These are phyloP conservation scores for Mamestra configurata DNA, from an alignment of 1,140 invertebrate genomes.

Conservation along the genomic window DNA sequence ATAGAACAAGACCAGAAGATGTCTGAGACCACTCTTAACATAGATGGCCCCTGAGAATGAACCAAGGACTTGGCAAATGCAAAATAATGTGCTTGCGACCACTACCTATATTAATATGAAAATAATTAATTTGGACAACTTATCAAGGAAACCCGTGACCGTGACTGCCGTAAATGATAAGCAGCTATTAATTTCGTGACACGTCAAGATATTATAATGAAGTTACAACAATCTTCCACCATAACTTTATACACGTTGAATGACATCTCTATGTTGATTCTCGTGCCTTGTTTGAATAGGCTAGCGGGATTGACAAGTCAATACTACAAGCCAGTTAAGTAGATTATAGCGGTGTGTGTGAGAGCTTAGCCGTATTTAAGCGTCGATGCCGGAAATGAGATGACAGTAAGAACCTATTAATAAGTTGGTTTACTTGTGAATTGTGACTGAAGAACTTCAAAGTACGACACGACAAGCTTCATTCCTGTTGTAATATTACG, in stretches of 20 bases:
- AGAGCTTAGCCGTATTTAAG: background rate
- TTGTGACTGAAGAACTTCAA: no score
- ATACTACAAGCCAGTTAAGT: background rate
- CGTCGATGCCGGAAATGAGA: background rate
- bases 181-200: background rate
- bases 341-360: background rate
- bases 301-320: slow-evolving; percentile 24
- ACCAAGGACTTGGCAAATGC: no score
- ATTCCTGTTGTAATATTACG: no score
- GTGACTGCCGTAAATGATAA: no score
- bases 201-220: background rate
- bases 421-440: background rate
- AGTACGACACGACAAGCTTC: no score
- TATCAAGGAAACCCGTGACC: no score
- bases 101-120: no score
- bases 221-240: background rate
- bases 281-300: slow-evolving; percentile 5
- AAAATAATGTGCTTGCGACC: no score
- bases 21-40: no score
- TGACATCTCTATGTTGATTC: slow-evolving; percentile 9
- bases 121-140: no score
- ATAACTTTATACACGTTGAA: background rate
- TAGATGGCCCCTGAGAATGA: no score
- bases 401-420: background rate
- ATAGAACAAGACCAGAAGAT: no score